A percentile compares a stretch with the other conserved stretches of the same genome.
Evolutionary conservation across 2,888 invertebrate genomes (phyloP).

Genomic region (Agrotis clavis): DNA sequence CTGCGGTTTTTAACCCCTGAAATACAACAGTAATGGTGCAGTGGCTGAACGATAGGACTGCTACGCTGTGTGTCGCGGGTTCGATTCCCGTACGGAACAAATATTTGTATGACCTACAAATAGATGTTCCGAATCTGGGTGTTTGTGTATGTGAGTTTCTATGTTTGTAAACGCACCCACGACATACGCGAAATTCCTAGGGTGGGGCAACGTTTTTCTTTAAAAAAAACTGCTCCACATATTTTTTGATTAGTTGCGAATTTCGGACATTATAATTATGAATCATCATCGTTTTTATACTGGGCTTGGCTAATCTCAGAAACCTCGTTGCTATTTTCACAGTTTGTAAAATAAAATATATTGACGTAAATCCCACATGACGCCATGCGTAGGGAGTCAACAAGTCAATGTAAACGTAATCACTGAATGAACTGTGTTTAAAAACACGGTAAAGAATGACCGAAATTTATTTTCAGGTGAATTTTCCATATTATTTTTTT

Average conservation of each 20-base stretch:
- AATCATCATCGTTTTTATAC: slow-evolving; percentile 10
- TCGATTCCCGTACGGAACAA: too few species aligned
- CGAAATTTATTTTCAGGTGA: neutral
- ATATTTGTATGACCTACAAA: too few species aligned
- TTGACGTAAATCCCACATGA: slow-evolving; percentile 37
- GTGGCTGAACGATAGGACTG: too few species aligned
- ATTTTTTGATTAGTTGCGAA: neutral
- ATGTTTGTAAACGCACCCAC: too few species aligned
- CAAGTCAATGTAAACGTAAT: slow-evolving; percentile 24
- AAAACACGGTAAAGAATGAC: slow-evolving; percentile 25
- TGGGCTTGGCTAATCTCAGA: slow-evolving; percentile 28
- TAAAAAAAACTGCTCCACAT: too few species aligned
- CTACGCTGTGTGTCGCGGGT: too few species aligned
- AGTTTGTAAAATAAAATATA: slow-evolving; percentile 7
- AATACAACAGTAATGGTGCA: too few species aligned
- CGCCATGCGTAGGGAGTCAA: slow-evolving; percentile 33
- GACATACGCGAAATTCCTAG: too few species aligned
- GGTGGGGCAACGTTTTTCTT: too few species aligned
- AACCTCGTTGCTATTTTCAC: slow-evolving; percentile 48
- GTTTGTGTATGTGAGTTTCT: too few species aligned
- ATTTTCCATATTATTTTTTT: slow-evolving; percentile 1
- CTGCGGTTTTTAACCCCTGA: too few species aligned
- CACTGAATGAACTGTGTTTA: slow-evolving; percentile 19
- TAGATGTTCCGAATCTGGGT: too few species aligned
- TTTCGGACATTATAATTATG: neutral